A percentile compares a stretch with the other conserved stretches of the same genome.
Evolutionary conservation across 2,113 vertebrate genomes (phyloP).

Genomic region (Rynchops niger): DNA sequence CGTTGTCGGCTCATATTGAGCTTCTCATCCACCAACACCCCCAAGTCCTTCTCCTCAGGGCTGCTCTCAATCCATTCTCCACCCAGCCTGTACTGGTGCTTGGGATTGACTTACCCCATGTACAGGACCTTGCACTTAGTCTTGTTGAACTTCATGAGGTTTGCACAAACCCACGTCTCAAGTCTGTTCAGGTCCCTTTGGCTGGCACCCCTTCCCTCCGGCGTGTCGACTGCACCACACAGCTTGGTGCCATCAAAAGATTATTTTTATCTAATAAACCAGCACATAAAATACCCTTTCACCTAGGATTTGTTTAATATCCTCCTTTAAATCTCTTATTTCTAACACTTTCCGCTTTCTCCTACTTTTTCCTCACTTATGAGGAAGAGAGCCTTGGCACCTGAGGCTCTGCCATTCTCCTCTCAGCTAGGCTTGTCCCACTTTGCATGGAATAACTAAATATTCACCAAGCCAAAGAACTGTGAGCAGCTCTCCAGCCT

Average conservation of each 20-base stretch:
- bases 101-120: no score
- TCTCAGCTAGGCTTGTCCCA: neutral
- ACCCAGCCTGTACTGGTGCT: no score
- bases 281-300: neutral
- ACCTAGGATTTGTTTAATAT: neutral
- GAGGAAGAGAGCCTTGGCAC: neutral
- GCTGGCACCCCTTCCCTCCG: no score
- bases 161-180: no score
- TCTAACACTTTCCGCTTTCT: neutral
- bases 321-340: neutral
- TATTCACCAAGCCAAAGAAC: neutral
- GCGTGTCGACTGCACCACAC: no score
- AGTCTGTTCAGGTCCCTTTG: no score
- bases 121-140: no score
- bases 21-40: no score
- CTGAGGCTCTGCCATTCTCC: neutral
- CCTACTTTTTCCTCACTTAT: neutral
- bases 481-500: neutral
- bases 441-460: neutral
- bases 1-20: no score
- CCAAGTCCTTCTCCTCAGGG: no score
- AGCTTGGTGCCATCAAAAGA: neutral
- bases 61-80: no score
- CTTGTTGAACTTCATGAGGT: no score
- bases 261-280: neutral